Evolutionary conservation across 1,140 invertebrate genomes (phyloP).

Genomic region (Helicoverpa armigera): DNA sequence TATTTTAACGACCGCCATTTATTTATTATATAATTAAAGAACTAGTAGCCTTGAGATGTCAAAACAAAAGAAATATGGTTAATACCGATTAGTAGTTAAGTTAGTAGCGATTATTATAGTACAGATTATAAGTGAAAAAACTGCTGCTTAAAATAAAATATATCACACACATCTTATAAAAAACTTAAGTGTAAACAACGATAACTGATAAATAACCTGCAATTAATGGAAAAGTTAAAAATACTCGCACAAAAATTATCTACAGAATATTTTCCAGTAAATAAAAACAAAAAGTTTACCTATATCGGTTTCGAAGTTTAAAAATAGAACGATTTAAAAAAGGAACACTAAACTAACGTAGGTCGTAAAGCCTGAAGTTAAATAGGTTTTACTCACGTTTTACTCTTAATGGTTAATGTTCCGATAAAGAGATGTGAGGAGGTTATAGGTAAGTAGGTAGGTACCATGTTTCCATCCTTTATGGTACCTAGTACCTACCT

Average conservation of each 20-base stretch:
- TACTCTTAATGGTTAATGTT: slow-evolving; percentile 34
- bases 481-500: not conserved
- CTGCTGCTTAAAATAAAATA: too few species aligned
- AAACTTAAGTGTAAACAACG: too few species aligned
- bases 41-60: not conserved
- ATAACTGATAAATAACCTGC: too few species aligned
- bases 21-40: slow-evolving; percentile 8
- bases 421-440: slow-evolving; percentile 3
- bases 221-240: too few species aligned
- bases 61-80: slow-evolving; percentile 6
- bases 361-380: slow-evolving; percentile 4
- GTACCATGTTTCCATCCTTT: not conserved
- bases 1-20: slow-evolving; percentile 9
- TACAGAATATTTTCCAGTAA: too few species aligned
- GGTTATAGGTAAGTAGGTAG: not conserved
- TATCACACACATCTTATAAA: too few species aligned
- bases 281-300: too few species aligned
- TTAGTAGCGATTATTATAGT: not conserved
- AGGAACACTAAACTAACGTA: slow-evolving; percentile 8
- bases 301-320: not conserved
- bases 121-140: too few species aligned
- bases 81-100: not conserved
- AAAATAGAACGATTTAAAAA: slow-evolving; percentile 11
- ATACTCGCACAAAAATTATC: too few species aligned
- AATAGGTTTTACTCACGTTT: slow-evolving; percentile 36